phyloP scores from a whole-genome alignment of 37 sponge, comb jelly and placozoan species.

The Agelas oroides region DNA sequence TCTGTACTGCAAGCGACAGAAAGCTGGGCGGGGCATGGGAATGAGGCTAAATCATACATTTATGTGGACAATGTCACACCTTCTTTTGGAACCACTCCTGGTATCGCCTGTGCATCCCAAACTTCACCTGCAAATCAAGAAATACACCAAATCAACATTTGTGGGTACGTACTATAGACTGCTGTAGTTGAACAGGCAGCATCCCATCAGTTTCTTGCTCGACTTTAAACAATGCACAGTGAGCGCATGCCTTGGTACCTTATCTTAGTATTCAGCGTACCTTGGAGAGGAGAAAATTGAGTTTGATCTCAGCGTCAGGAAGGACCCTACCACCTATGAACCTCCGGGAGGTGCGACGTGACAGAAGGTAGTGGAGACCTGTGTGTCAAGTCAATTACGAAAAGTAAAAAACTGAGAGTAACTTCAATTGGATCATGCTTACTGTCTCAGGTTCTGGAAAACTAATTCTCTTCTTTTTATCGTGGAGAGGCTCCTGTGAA shows the following conservation, averaged over 20 bases:
- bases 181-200: too few relatives aligned
- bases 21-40: too few relatives aligned
- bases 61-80: slow-evolving; percentile 32
- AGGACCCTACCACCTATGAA: slow-evolving; percentile 87
- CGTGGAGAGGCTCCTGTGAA: too few relatives aligned
- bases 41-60: too few relatives aligned
- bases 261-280: slow-evolving; percentile 43
- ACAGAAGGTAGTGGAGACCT: slow-evolving; percentile 80
- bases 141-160: neutral
- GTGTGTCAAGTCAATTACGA: neutral
- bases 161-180: too few relatives aligned
- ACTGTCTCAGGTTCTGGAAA: too few relatives aligned
- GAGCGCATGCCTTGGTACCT: too few relatives aligned
- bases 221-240: too few relatives aligned
- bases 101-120: slow-evolving; percentile 91
- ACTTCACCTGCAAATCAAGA: slow-evolving; percentile 86
- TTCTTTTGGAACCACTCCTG: slow-evolving; percentile 93
- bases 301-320: slow-evolving; percentile 92
- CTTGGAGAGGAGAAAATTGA: slow-evolving; percentile 90
- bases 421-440: too few relatives aligned
- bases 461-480: too few relatives aligned
- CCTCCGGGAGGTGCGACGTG: slow-evolving; percentile 85
- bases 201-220: too few relatives aligned
- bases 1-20: too few relatives aligned
- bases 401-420: slow-evolving; percentile 1